These are phyloP conservation scores for Bubo bubo DNA, from an alignment of 2,113 vertebrate species.

Conservation along the genomic window DNA sequence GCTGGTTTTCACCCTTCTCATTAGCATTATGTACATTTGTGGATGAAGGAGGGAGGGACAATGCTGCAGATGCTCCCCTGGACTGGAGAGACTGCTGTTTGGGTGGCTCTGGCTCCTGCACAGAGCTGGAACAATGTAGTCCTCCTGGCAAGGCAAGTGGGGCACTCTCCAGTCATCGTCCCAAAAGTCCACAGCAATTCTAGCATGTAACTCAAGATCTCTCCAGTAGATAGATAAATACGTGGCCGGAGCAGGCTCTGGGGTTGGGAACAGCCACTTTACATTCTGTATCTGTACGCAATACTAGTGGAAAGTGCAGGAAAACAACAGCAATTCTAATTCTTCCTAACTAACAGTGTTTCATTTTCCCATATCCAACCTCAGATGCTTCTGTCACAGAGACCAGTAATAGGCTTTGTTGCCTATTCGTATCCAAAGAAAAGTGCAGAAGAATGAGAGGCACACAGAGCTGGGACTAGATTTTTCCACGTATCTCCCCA, in stretches of 20 bases:
- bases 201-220: not conserved
- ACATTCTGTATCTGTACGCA: not conserved
- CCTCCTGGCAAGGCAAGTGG: rapidly evolving
- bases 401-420: not conserved
- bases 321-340: not conserved
- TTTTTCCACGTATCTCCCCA: not conserved
- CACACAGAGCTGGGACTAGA: not conserved
- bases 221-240: not conserved
- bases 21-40: not conserved
- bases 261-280: not conserved
- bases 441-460: not conserved
- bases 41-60: not conserved
- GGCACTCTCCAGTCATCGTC: not conserved
- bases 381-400: not conserved
- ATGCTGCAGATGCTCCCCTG: not conserved
- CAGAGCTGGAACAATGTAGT: not conserved
- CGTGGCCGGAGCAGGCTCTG: not conserved
- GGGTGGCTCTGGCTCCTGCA: not conserved
- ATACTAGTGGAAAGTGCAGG: not conserved
- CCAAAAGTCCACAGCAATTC: not conserved
- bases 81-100: not conserved
- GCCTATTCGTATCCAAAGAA: not conserved
- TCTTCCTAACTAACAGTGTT: not conserved
- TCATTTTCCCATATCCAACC: not conserved
- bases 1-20: not conserved